Evolutionary conservation across 1,140 invertebrate species (phyloP), one percentile per base, ranked within the genome.

Genomic region (Oscheius sp.): DNA sequence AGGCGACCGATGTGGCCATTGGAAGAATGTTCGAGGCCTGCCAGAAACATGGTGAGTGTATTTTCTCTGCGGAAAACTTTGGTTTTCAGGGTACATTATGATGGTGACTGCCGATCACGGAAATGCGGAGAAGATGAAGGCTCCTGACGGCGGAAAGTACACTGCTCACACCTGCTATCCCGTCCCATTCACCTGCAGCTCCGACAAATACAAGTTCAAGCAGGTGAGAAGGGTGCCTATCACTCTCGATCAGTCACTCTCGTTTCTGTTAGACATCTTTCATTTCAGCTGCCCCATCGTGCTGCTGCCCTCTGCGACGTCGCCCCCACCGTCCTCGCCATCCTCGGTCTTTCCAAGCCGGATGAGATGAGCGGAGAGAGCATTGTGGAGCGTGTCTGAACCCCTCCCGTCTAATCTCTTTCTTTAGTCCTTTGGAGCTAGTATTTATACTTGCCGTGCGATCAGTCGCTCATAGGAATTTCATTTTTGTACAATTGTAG

Each of bases 101-200:
- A 75, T 87, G 68, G 83, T 87, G 1, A 88, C 87, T 42, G 81
- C 86, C 18, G 86, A 87, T 79, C 86, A 87, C 77, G 86, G 86
- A 34, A 87, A 88, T 77, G 87, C 86, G 29, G 86, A 87, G 65
- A 81, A 86, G 61, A 87, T 87, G 86, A 83, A 84, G 46, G 86
- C 85, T 32, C 78, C 80, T 13, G 81, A 83, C 34, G 86, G 86
- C 45, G 84, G 86, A 18, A 86, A 86, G 38, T 77, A 84, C 49
- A 87, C 87, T n/a, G 84, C 86, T 4, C 86, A 87, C 72, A 87
- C 86, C 2, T 86, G 85, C 32, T 84, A 87, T 74, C 68, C 35
- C 75, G 83, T 84, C 32, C 83, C 83, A 18, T 85, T 84, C 67
- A 85, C 83, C 2, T 82, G 80, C 52, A 80, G 82, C 10, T 82